Percentiles rank a stretch among this genome's conserved stretches.
These are phyloP conservation scores for Potamilus streckersoni DNA, from an alignment of 1,140 invertebrate genomes.

Conservation along the genomic window DNA sequence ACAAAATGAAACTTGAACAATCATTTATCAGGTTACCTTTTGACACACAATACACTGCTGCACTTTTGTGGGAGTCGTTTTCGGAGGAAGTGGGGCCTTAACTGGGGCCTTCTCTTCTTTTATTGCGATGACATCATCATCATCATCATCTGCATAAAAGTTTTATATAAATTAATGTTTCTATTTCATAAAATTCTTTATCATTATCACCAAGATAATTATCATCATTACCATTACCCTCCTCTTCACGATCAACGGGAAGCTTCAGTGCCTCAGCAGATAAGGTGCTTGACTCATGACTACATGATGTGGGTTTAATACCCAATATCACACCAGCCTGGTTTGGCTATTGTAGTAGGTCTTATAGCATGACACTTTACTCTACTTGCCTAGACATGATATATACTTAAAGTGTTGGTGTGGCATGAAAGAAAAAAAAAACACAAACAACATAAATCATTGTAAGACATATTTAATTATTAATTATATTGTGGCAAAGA, in stretches of 20 bases:
- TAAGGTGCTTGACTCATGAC: not conserved
- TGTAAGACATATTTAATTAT: too few relatives aligned
- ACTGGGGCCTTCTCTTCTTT: slow-evolving; percentile 24
- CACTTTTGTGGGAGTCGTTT: slow-evolving; percentile 28
- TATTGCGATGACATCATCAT: slow-evolving; percentile 26
- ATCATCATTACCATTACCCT: not conserved
- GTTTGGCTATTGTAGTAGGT: too few relatives aligned
- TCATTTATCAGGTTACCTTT: slow-evolving; percentile 39
- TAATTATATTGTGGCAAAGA: too few relatives aligned
- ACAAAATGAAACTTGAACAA: too few relatives aligned
- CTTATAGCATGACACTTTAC: too few relatives aligned
- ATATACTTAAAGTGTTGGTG: too few relatives aligned
- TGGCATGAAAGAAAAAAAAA: too few relatives aligned
- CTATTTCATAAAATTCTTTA: not conserved
- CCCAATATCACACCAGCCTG: too few relatives aligned
- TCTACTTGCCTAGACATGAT: too few relatives aligned
- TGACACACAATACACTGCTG: slow-evolving; percentile 62
- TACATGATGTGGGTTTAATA: not conserved
- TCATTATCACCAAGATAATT: not conserved
- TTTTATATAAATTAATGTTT: not conserved
- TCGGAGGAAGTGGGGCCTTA: slow-evolving; percentile 13
- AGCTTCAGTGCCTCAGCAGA: not conserved
- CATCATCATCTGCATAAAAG: slow-evolving; percentile 1
- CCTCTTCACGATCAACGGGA: too few relatives aligned
- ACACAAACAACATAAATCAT: too few relatives aligned